These are phyloP conservation scores for Magallana nippona DNA, from an alignment of 2,888 invertebrate species.

Conservation along the genomic window DNA sequence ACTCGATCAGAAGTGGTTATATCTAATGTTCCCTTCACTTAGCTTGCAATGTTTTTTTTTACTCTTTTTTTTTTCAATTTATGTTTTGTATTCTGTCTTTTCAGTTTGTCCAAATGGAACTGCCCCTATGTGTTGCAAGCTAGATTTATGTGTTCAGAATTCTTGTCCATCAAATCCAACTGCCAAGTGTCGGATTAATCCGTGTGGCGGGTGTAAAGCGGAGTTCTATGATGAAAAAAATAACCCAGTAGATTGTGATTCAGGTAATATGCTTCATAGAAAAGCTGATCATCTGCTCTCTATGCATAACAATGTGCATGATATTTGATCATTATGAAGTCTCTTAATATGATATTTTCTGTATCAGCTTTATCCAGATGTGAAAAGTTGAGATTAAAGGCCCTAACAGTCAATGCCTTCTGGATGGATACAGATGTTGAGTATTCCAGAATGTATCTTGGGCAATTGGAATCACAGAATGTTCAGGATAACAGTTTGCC, in stretches of 20 bases:
- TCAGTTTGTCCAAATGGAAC: constrained; percentile 46
- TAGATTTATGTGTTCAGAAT: constrained; percentile 42
- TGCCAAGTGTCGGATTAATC: constrained; percentile 49
- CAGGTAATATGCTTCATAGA: constrained; percentile 33
- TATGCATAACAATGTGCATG: not conserved
- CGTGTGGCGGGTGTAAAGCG: constrained; percentile 47
- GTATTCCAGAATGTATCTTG: not conserved
- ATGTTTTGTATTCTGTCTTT: not conserved
- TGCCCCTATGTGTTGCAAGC: constrained; percentile 44
- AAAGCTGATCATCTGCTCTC: not conserved
- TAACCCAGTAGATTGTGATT: constrained; percentile 45
- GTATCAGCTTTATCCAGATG: constrained; percentile 38
- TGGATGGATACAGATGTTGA: constrained; percentile 44
- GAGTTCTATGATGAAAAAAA: constrained; percentile 48
- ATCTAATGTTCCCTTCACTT: no score
- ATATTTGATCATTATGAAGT: not conserved
- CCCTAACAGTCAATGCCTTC: not conserved
- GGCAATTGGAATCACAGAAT: not conserved
- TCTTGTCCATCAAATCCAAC: constrained; percentile 43
- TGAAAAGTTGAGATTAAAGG: constrained; percentile 29
- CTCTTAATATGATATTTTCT: not conserved
- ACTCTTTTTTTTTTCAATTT: not conserved
- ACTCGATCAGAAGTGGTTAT: no score
- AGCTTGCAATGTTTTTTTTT: no score
- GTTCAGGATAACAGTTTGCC: not conserved